Conservation (phyloP, 2,888 invertebrate genomes). For the Gasteruption jaculator region DNA sequence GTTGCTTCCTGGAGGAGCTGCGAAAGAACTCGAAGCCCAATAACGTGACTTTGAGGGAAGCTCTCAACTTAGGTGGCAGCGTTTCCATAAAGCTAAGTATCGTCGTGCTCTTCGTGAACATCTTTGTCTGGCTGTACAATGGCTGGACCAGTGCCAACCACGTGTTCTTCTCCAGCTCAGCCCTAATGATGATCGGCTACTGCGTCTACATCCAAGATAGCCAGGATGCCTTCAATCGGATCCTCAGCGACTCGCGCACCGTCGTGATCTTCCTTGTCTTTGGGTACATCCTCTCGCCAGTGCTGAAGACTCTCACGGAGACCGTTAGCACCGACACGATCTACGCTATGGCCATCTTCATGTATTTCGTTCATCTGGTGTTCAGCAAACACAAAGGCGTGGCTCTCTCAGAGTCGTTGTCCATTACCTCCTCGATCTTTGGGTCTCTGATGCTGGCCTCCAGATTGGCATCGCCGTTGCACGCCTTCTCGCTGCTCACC, state of each 20-base stretch:
- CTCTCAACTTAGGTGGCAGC: constrained; percentile 70
- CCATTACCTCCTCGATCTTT: constrained; percentile 92
- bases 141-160: constrained; percentile 62
- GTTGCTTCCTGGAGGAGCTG: constrained; percentile 78
- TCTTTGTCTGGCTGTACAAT: constrained; percentile 71
- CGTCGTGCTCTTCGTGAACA: constrained; percentile 67
- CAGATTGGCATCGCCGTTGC: constrained; percentile 75
- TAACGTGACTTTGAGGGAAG: constrained; percentile 67
- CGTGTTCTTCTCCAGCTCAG: constrained; percentile 59
- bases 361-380: constrained; percentile 82
- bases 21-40: constrained; percentile 77
- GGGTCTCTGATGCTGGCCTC: constrained; percentile 94
- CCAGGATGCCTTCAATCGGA: constrained; percentile 26
- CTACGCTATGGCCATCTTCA: constrained; percentile 84
- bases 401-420: constrained; percentile 86
- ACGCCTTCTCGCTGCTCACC: constrained; percentile 87
- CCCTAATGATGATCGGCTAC: constrained; percentile 62
- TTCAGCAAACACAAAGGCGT: constrained; percentile 93
- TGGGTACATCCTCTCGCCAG: constrained; percentile 85
- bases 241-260: constrained; percentile 67
- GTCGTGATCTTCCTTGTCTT: constrained; percentile 78
- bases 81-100: constrained; percentile 78
- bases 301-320: constrained; percentile 90
- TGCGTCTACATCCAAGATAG: constrained; percentile 53
- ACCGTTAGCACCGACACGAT: constrained; percentile 98